Conservation (phyloP, 2,113 vertebrate genomes). For the Madoqua kirkii region DNA sequence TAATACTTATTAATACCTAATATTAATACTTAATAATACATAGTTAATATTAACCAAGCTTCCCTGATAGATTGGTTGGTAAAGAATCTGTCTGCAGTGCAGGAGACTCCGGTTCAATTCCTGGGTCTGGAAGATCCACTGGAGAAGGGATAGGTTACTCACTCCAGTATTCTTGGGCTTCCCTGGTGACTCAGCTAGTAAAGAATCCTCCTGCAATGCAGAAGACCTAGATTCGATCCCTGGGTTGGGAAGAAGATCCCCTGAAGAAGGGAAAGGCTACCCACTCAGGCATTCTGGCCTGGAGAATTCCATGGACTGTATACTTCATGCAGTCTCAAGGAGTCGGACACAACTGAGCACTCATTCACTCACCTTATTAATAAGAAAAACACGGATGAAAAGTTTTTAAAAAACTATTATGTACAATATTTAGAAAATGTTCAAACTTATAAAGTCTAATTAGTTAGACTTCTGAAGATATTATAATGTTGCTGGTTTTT, state of each 20-base stretch:
- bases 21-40: background rate
- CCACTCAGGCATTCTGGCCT: background rate
- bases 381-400: background rate
- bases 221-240: background rate
- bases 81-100: background rate
- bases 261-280: background rate
- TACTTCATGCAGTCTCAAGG: background rate
- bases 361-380: background rate
- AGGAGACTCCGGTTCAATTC: background rate
- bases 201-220: background rate
- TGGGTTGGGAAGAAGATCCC: background rate
- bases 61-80: background rate
- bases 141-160: background rate
- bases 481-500: conserved; percentile 15
- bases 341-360: background rate
- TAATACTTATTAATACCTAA: background rate
- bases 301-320: background rate
- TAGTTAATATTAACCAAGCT: background rate
- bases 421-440: background rate
- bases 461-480: background rate
- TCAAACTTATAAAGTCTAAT: background rate
- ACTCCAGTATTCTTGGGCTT: background rate
- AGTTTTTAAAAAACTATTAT: background rate
- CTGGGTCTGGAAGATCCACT: background rate
- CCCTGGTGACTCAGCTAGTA: background rate